Percentiles rank a stretch among this genome's conserved stretches.
These are phyloP conservation scores for Eulacestoma nigropectus DNA, from an alignment of 2,113 vertebrate genomes.

Conservation along the genomic window DNA sequence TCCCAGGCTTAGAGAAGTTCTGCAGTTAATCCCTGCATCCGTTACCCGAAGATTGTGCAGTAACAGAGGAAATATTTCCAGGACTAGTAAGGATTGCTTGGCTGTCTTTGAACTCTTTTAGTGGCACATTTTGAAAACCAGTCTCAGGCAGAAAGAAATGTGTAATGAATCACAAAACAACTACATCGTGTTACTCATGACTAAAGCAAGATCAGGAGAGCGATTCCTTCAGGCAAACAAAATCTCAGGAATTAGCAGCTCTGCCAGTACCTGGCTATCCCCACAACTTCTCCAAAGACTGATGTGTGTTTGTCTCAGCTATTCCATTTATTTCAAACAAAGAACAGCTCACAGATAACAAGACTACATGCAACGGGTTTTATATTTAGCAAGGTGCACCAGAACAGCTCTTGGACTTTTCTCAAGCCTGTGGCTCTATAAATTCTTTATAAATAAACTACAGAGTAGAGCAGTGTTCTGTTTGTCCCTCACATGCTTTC, in stretches of 20 bases:
- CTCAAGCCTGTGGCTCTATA: not conserved
- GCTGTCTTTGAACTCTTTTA: not conserved
- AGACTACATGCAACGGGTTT: not conserved
- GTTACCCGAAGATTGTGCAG: not conserved
- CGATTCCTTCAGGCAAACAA: not conserved
- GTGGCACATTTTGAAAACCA: not conserved
- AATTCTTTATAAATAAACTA: not conserved
- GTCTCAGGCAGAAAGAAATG: not conserved
- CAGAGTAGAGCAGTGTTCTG: not conserved
- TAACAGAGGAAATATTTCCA: not conserved
- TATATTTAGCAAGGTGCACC: not conserved
- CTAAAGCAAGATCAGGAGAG: not conserved
- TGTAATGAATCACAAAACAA: not conserved
- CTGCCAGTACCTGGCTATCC: not conserved
- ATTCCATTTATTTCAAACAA: not conserved
- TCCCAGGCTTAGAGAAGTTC: not conserved
- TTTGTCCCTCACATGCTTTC: not conserved
- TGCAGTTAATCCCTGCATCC: not conserved
- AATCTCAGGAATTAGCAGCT: not conserved
- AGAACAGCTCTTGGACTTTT: not conserved
- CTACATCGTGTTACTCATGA: rapidly evolving
- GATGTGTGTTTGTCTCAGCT: not conserved
- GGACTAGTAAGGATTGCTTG: not conserved
- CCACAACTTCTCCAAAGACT: not conserved
- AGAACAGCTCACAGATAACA: not conserved